Evolutionary conservation across 2,888 invertebrate genomes (phyloP).

Genomic region (Dasysyrphus albostriatus): DNA sequence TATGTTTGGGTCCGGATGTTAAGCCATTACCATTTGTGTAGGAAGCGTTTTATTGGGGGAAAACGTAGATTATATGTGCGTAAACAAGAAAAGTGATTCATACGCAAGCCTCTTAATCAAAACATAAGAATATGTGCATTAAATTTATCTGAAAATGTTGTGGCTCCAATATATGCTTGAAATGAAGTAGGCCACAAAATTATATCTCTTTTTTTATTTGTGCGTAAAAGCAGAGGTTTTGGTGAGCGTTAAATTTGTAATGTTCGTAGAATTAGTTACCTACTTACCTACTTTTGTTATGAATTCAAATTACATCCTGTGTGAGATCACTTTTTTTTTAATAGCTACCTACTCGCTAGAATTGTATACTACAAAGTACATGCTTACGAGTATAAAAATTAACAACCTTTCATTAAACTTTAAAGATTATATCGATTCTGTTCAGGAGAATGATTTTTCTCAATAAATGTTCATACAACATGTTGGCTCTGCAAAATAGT

Average conservation of each 20-base stretch:
- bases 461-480: no score
- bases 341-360: no score
- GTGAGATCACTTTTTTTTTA: no score
- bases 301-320: neutral
- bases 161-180: neutral
- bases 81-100: constrained; percentile 47
- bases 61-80: constrained; percentile 8
- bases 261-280: no score
- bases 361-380: no score
- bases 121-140: constrained; percentile 9
- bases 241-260: no score
- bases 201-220: neutral
- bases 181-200: constrained; percentile 13
- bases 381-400: no score
- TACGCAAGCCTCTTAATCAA: constrained; percentile 37
- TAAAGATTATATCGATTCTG: no score
- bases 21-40: constrained; percentile 45
- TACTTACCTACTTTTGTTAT: neutral
- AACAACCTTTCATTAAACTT: no score
- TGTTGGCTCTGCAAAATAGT: no score
- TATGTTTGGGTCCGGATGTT: constrained; percentile 28
- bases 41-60: constrained; percentile 56
- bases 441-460: no score
- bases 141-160: constrained; percentile 1
- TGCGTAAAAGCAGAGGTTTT: neutral